phyloP scores from a whole-genome alignment of 2,797 vertebrate genomes.

The Myoxocephalus aenaeus region DNA sequence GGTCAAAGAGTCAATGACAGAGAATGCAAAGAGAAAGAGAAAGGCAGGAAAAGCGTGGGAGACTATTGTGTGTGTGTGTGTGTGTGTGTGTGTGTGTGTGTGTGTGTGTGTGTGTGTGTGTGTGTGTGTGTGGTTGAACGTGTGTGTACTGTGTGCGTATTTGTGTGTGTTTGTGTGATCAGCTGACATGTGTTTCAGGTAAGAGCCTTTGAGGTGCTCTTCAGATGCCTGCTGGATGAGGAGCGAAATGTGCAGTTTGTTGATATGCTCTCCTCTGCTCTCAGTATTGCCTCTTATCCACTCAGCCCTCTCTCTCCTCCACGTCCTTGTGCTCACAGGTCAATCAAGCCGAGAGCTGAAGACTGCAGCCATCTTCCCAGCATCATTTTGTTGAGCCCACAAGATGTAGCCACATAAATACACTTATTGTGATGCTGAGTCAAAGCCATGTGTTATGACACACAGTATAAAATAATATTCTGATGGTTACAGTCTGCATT shows the following conservation, averaged over 20 bases:
- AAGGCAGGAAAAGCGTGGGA: background rate
- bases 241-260: slow-evolving; percentile 61
- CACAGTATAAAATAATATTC: background rate
- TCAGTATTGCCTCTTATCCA: slow-evolving; percentile 58
- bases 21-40: background rate
- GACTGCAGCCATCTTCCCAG: slow-evolving; percentile 11
- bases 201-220: slow-evolving; percentile 66
- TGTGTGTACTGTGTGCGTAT: slow-evolving; percentile 2
- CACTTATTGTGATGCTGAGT: background rate
- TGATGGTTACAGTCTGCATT: background rate
- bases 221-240: slow-evolving; percentile 54
- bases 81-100: too few species aligned
- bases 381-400: slow-evolving; percentile 21
- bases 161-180: slow-evolving; percentile 14
- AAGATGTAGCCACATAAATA: slow-evolving; percentile 10
- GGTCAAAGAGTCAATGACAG: slow-evolving; percentile 25
- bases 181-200: slow-evolving; percentile 59
- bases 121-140: background rate
- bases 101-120: too few species aligned
- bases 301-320: slow-evolving; percentile 40
- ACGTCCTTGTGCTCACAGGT: slow-evolving; percentile 49
- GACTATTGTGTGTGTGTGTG: background rate
- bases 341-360: slow-evolving; percentile 50
- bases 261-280: slow-evolving; percentile 56
- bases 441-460: background rate